Evolutionary conservation across 2,113 vertebrate genomes (phyloP).

Genomic region (Coracopsis vasa): DNA sequence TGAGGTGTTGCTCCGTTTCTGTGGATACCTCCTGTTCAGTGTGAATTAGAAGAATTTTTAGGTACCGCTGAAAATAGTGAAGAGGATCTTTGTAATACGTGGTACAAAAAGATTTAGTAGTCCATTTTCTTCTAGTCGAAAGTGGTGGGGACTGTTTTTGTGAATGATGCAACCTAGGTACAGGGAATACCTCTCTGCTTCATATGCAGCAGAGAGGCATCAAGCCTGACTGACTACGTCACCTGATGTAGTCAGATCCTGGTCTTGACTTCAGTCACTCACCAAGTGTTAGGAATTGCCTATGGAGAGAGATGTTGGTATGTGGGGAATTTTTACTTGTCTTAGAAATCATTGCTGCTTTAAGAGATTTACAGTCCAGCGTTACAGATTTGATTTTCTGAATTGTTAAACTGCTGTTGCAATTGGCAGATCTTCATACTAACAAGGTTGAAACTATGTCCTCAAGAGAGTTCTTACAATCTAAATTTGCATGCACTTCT

Average conservation of each 20-base stretch:
- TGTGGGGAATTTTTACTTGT: neutral
- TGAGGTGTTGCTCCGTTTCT: conserved; percentile 16
- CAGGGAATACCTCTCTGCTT: neutral
- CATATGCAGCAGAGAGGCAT: neutral
- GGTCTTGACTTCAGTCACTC: neutral
- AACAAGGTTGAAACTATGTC: neutral
- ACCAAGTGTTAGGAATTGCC: neutral
- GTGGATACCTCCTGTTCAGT: neutral
- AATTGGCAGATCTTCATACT: neutral
- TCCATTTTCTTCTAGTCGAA: neutral
- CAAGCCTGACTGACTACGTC: neutral
- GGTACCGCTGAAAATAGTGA: neutral
- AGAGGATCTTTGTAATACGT: neutral
- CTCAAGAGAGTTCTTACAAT: neutral
- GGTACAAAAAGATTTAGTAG: neutral
- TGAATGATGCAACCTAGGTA: neutral
- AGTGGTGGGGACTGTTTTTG: neutral
- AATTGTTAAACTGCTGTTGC: neutral
- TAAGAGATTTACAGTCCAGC: neutral
- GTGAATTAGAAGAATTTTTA: conserved; percentile 18
- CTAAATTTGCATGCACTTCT: neutral
- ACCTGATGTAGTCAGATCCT: neutral
- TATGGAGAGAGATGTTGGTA: neutral
- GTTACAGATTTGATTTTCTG: neutral
- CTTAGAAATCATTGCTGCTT: neutral